phyloP scores from a whole-genome alignment of 2,113 vertebrate genomes.

The Sebastes schlegelii region DNA sequence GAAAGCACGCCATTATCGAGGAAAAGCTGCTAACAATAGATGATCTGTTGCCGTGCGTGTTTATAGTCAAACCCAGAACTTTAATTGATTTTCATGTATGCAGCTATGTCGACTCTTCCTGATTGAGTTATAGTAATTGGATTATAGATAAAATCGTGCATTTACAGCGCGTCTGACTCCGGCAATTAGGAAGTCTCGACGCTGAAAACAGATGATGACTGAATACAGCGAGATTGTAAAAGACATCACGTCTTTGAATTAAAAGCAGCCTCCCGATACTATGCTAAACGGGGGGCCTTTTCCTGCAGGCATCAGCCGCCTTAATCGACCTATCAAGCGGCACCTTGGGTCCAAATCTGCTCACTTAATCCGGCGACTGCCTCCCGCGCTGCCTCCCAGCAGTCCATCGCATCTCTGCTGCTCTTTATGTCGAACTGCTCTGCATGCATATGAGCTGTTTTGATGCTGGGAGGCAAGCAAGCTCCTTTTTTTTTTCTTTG shows the following conservation, averaged over 20 bases:
- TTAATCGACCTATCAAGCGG: constrained; percentile 46
- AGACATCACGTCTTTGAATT: constrained; percentile 34
- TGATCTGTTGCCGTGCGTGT: constrained; percentile 41
- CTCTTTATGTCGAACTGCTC: constrained; percentile 31
- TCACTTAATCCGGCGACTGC: constrained; percentile 19
- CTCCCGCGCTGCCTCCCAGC: constrained; percentile 37
- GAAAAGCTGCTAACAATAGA: constrained; percentile 26
- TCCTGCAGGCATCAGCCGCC: constrained; percentile 9
- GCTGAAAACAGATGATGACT: constrained; percentile 29
- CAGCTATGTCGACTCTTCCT: constrained; percentile 45
- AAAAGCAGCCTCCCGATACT: constrained; percentile 18
- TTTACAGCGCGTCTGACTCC: constrained; percentile 35
- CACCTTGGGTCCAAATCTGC: constrained; percentile 45
- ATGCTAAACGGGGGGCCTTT: constrained; percentile 7
- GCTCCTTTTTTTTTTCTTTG: neutral
- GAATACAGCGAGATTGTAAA: constrained; percentile 15
- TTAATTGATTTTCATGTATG: constrained; percentile 36
- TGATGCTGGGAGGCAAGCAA: constrained; percentile 2
- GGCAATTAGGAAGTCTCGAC: constrained; percentile 15
- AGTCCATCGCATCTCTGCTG: constrained; percentile 34
- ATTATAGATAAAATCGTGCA: constrained; percentile 31
- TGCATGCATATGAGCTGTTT: constrained; percentile 47
- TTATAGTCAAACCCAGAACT: constrained; percentile 20
- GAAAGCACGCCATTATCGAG: neutral
- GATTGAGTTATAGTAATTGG: constrained; percentile 53